Conservation (phyloP, 2,797 vertebrate species). For the Dromococcyx pavoninus region DNA sequence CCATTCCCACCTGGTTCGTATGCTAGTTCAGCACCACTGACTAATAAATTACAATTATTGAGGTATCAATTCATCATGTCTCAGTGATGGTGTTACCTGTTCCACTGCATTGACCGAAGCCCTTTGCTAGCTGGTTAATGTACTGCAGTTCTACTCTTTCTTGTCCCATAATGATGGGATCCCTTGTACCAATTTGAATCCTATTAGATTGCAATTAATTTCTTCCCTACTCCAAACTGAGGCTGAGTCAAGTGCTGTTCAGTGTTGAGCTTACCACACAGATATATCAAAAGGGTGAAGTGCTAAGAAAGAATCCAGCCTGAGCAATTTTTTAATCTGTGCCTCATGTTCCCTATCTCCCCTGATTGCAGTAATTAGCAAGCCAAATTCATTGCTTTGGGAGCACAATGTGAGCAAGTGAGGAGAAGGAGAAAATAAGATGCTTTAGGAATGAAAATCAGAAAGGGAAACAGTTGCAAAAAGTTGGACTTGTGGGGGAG, state of each 20-base stretch:
- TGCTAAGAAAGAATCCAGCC: neutral
- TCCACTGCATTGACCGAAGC: conserved; percentile 63
- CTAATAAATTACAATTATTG: conserved; percentile 59
- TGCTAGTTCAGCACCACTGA: conserved; percentile 1
- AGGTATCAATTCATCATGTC: conserved; percentile 69
- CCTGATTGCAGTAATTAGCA: conserved; percentile 50
- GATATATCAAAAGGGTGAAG: conserved; percentile 24
- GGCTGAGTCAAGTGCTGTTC: conserved; percentile 42
- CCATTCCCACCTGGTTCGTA: neutral
- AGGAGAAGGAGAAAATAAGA: neutral
- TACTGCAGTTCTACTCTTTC: conserved; percentile 51
- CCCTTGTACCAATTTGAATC: conserved; percentile 71
- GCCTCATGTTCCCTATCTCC: conserved; percentile 33
- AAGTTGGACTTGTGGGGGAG: neutral
- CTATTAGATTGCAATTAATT: conserved; percentile 72
- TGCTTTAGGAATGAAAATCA: neutral
- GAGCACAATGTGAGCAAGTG: neutral
- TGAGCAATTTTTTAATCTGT: conserved; percentile 32
- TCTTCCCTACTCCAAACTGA: conserved; percentile 43
- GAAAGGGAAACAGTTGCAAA: neutral
- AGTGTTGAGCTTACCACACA: neutral
- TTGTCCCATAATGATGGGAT: conserved; percentile 64
- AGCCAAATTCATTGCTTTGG: conserved; percentile 48
- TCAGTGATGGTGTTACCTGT: conserved; percentile 22
- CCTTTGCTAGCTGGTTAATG: conserved; percentile 68